Conservation (phyloP, 2,113 vertebrate genomes). For the Passer domesticus region DNA sequence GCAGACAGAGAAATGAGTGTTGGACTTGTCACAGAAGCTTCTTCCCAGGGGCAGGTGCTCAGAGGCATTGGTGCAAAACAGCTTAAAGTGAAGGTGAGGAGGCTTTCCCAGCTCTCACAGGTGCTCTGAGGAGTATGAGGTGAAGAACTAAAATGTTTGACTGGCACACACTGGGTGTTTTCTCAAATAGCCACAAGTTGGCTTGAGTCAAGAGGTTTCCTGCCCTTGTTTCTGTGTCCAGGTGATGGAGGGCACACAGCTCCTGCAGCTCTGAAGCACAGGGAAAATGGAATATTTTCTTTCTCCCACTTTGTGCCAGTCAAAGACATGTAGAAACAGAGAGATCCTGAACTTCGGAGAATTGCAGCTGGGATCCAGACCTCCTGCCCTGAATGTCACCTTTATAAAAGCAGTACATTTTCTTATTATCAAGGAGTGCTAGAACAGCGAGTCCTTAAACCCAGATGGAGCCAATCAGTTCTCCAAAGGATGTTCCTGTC, state of each 20-base stretch:
- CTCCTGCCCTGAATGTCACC: background rate
- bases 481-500: background rate
- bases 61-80: background rate
- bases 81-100: background rate
- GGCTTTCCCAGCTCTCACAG: background rate
- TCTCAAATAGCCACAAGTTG: background rate
- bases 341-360: background rate
- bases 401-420: background rate
- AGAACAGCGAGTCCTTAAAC: background rate
- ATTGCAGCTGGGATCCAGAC: background rate
- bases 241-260: background rate
- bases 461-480: background rate
- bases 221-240: background rate
- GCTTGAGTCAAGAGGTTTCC: background rate
- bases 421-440: background rate
- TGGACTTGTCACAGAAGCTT: background rate
- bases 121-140: background rate
- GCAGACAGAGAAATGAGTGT: rapidly evolving
- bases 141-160: background rate
- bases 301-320: background rate
- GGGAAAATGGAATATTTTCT: background rate
- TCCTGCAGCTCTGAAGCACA: background rate
- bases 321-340: background rate
- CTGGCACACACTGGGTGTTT: background rate
- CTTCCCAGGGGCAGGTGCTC: background rate